Base-by-base conservation (phyloP, 2,888 invertebrate genomes). In the Drosophila antonietae region DNA sequence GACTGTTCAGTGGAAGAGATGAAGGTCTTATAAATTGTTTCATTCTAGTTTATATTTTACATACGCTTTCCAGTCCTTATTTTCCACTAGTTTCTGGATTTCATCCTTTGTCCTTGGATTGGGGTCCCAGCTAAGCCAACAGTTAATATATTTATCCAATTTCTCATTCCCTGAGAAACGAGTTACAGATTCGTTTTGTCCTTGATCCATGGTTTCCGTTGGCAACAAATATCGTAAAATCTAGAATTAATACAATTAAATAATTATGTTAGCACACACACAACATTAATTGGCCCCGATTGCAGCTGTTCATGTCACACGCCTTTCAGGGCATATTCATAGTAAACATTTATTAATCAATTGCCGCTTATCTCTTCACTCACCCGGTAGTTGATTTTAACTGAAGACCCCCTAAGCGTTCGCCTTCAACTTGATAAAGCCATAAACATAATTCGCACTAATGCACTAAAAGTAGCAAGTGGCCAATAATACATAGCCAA, bases 41-140 rank as follows among this genome's bases (percentile, higher is more conserved):
- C 33, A 12, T n/a, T 12, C 5, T 53, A 5, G 6, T 39, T 39
- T 39, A 15, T 35, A n/a, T 8, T 4, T 33, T 52, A 67, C 86
- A 73, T 70, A 82, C 83, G 57, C 76, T 10, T 72, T 93, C 91
- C 94, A 94, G 89, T 95, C 93, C 47, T 94, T 92, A 1, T 94
- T 91, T 0, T 93, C 87, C 0, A 95, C 93, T 66, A 97, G 93
- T 1, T 94, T 91, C 57, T 93, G 83, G 12, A 98, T 95, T 92
- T 96, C 96, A 33, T 93, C 89, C 8, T 93, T 92, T 0, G 96
- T 96, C 51, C 92, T 93, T 31, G 94, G 94, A 93, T 97, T 96
- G 94, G 95, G 69, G 90, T 97, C 97, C 95, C 95, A 96, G 75
- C 93, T 91, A 6, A 97, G 90, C 97, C 97, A 97, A 81, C 95